phyloP scores from a whole-genome alignment of 2,888 invertebrate genomes.

The Oscheius sp. region DNA sequence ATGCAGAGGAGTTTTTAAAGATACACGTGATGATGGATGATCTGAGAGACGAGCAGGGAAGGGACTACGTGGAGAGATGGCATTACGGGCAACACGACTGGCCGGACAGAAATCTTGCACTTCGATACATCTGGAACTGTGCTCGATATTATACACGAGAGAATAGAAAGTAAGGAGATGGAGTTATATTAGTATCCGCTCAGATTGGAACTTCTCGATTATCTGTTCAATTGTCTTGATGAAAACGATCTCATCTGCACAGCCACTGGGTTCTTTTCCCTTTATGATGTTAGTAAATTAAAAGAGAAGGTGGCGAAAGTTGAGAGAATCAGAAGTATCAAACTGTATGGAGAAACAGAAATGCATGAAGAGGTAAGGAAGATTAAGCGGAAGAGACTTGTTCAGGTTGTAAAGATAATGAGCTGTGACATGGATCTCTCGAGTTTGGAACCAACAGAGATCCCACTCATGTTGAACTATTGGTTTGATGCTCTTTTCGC shows the following conservation, averaged over 20 bases:
- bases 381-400: neutral
- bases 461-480: slow-evolving; percentile 30
- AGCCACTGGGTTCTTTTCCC: neutral
- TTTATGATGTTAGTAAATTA: neutral
- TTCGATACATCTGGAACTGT: slow-evolving; percentile 26
- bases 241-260: slow-evolving; percentile 24
- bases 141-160: slow-evolving; percentile 9
- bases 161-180: neutral
- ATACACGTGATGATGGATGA: slow-evolving; percentile 31
- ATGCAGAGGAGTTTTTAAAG: slow-evolving; percentile 15
- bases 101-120: slow-evolving; percentile 3
- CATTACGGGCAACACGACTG: slow-evolving; percentile 10
- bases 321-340: slow-evolving; percentile 32
- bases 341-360: slow-evolving; percentile 21
- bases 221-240: neutral
- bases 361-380: slow-evolving; percentile 20
- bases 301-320: slow-evolving; percentile 22
- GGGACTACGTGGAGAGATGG: slow-evolving; percentile 21
- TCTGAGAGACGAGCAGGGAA: slow-evolving; percentile 23
- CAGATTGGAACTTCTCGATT: slow-evolving; percentile 8
- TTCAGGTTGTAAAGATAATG: slow-evolving; percentile 34
- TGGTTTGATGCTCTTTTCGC: slow-evolving; percentile 32
- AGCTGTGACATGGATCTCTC: slow-evolving; percentile 38
- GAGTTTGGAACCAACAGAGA: slow-evolving; percentile 29
- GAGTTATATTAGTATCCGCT: no score